Base-by-base conservation (phyloP, 2,888 invertebrate genomes). In the Lacanobia oleracea region DNA sequence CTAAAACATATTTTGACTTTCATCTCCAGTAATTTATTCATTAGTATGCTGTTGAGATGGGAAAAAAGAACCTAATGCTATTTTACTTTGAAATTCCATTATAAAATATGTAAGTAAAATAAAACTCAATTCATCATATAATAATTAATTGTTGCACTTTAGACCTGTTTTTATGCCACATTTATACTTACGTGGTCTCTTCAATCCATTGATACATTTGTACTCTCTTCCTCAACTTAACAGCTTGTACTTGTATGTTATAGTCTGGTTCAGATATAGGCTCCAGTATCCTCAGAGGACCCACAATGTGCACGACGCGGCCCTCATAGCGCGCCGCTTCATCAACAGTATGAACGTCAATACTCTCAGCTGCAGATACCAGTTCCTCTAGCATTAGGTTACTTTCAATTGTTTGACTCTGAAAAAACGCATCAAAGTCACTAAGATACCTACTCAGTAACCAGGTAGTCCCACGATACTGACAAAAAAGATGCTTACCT, bases 141-240 rank as follows among this genome's bases (percentile, higher is more conserved):
- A 40, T 10, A 9, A 40, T 10, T 5, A 45, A 45, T 53, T 21
- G 0, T 23, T 23, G 12, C 12, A 51, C 16, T 64, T 43, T 43
- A 12, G 43, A 43, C 12, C 16, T 18, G 18, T 48, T 18, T 48
- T 33, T 1, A 67, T 0, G 10, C 21, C 18, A 66, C 50, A 60
- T 50, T 74, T 12, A 43, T 86, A 89, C 93, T 93, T 94, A 97
- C 97, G 96, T 96, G 87, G 96, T 92, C 88, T 98, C 98, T 88
- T 99, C 99, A 71, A 98, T 97, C 99, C 99, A 99, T 89, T 99
- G 99, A 91, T 98, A 99, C 98, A 99, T 99, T 92, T 99, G 99
- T 0, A 98, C 99, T 70, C 98, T 95, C 75, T 98, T 97, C 88
- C 97, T 97, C 40, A 99, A 93, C 91, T 98, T 98, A 0, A 98